These are phyloP conservation scores for Phengaris alcon DNA, from an alignment of 2,888 invertebrate genomes.

Conservation along the genomic window DNA sequence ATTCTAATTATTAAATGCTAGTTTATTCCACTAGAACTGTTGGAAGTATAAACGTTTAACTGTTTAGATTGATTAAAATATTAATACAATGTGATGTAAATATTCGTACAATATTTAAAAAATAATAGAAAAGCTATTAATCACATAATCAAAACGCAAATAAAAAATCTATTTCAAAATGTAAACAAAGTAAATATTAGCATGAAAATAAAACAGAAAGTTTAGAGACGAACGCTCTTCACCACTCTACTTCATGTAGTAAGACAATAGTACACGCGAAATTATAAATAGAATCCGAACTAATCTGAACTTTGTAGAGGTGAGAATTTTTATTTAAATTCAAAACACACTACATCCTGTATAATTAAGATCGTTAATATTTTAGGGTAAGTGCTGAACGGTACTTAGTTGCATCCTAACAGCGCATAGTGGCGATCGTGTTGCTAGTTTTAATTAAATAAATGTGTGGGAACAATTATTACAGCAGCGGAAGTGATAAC, in stretches of 20 bases:
- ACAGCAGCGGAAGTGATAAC: slow-evolving; percentile 39
- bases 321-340: slow-evolving; percentile 34
- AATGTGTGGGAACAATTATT: slow-evolving; percentile 38
- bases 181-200: neutral
- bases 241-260: slow-evolving; percentile 35
- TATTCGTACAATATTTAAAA: too few relatives aligned
- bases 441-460: slow-evolving; percentile 21
- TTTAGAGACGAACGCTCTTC: slow-evolving; percentile 37
- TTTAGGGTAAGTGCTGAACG: slow-evolving; percentile 37
- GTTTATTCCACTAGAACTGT: too few relatives aligned
- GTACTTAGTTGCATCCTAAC: slow-evolving; percentile 36
- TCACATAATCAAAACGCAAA: neutral
- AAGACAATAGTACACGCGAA: slow-evolving; percentile 30
- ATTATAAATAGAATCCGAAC: slow-evolving; percentile 30
- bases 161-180: neutral
- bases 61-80: too few relatives aligned
- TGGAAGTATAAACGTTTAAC: too few relatives aligned
- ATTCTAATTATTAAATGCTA: too few relatives aligned
- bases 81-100: too few relatives aligned
- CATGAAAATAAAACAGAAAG: neutral
- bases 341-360: slow-evolving; percentile 41
- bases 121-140: too few relatives aligned
- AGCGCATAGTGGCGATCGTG: slow-evolving; percentile 36
- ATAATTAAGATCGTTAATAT: slow-evolving; percentile 35
- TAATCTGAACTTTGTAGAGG: slow-evolving; percentile 30